Percentiles rank a stretch among this genome's conserved stretches.
phyloP scores from a whole-genome alignment of 1,140 invertebrate species.

The Ips nitidus region DNA sequence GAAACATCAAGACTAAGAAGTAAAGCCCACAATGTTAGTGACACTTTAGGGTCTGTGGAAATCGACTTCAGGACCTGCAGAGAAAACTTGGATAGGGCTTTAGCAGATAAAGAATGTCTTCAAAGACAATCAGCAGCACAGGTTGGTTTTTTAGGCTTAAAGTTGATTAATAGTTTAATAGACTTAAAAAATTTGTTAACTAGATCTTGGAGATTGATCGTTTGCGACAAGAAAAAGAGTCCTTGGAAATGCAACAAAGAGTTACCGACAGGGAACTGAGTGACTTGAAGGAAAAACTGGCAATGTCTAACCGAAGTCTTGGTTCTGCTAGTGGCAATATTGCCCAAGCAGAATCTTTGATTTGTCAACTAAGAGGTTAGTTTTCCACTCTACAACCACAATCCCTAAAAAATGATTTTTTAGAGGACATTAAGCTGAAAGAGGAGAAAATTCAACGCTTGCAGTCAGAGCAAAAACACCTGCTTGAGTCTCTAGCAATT shows the following conservation, averaged over 20 bases:
- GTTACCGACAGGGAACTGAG: slow-evolving; percentile 65
- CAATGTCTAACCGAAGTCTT: slow-evolving; percentile 63
- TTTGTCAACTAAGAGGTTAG: slow-evolving; percentile 68
- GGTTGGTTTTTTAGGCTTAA: slow-evolving; percentile 41
- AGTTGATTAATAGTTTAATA: neutral
- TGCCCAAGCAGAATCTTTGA: slow-evolving; percentile 66
- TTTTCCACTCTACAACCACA: neutral
- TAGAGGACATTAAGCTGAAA: slow-evolving; percentile 66
- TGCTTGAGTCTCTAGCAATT: slow-evolving; percentile 68
- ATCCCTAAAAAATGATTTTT: slow-evolving; percentile 4
- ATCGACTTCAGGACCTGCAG: slow-evolving; percentile 65
- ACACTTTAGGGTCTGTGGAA: slow-evolving; percentile 64
- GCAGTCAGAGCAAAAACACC: slow-evolving; percentile 65
- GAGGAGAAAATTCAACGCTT: slow-evolving; percentile 68
- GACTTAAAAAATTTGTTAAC: neutral
- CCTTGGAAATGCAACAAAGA: slow-evolving; percentile 64
- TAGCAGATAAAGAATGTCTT: slow-evolving; percentile 67
- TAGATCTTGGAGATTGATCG: slow-evolving; percentile 62
- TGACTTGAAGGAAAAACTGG: slow-evolving; percentile 66
- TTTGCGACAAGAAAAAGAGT: slow-evolving; percentile 69
- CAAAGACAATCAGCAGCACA: slow-evolving; percentile 68
- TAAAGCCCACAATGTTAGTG: slow-evolving; percentile 59
- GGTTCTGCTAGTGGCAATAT: slow-evolving; percentile 67
- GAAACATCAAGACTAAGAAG: slow-evolving; percentile 58
- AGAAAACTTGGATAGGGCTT: slow-evolving; percentile 64